A percentile compares a stretch with the other conserved stretches of the same genome.
These are phyloP conservation scores for Neoascia interrupta DNA, from an alignment of 2,888 invertebrate species.

Conservation along the genomic window DNA sequence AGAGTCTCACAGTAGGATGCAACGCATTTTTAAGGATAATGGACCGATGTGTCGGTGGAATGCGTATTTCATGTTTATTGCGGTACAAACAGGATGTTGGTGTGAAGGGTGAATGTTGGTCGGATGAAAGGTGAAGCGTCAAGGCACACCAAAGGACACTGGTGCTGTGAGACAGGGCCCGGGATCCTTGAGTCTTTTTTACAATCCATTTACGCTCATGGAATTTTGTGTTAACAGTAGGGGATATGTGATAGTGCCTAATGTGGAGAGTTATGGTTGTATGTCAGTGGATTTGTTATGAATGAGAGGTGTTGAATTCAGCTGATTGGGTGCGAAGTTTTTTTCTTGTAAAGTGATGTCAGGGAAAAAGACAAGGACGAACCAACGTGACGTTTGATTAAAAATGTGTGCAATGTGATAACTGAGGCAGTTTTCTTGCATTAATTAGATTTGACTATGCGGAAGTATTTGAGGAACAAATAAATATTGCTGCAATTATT, in stretches of 20 bases:
- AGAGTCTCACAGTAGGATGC: too few relatives aligned
- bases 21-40: conserved; percentile 5
- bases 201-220: background rate
- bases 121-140: conserved; percentile 23
- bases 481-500: too few relatives aligned
- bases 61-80: conserved; percentile 3
- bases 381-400: background rate
- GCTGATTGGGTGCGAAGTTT: background rate
- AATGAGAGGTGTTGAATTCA: background rate
- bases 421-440: background rate
- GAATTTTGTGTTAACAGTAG: background rate
- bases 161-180: background rate
- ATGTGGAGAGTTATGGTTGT: conserved; percentile 1
- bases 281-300: background rate
- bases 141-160: conserved; percentile 9
- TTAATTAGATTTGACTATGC: too few relatives aligned
- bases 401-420: background rate
- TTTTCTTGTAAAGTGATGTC: background rate
- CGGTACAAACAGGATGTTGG: background rate
- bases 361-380: background rate
- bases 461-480: too few relatives aligned
- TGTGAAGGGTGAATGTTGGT: background rate
- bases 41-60: background rate
- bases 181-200: conserved; percentile 1
- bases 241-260: background rate